A percentile compares a stretch with the other conserved stretches of the same genome.
phyloP scores from a whole-genome alignment of 2,888 invertebrate species.

The Phaonia tiefii region DNA sequence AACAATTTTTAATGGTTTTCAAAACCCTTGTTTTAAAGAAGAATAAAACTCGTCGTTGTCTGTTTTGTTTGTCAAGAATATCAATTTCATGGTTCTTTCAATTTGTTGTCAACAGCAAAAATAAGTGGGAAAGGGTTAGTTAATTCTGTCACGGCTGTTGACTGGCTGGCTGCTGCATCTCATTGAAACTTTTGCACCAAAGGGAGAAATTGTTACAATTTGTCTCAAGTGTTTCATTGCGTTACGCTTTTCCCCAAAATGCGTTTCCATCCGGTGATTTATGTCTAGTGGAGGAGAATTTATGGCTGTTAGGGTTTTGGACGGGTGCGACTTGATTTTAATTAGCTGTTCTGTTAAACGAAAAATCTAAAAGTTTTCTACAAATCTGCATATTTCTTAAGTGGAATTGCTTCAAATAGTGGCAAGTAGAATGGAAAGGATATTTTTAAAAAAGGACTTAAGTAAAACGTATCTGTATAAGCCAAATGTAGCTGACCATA shows the following conservation, averaged over 20 bases:
- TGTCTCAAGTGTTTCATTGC: conserved; percentile 25
- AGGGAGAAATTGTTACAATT: conserved; percentile 11
- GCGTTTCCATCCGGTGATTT: conserved; percentile 48
- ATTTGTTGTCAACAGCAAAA: conserved; percentile 30
- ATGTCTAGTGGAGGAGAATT: conserved; percentile 37
- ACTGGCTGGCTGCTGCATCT: neutral
- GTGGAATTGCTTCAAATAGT: no score
- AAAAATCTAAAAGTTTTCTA: neutral
- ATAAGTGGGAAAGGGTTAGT: conserved; percentile 17
- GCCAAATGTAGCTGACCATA: no score
- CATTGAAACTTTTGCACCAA: neutral
- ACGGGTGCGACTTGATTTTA: conserved; percentile 36
- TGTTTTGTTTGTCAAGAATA: conserved; percentile 35
- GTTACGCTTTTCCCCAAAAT: conserved; percentile 42
- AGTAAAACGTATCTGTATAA: no score
- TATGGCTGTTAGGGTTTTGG: conserved; percentile 55
- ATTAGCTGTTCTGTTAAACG: conserved; percentile 47
- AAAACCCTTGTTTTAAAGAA: conserved; percentile 40
- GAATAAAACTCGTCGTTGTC: no score
- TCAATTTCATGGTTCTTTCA: conserved; percentile 47
- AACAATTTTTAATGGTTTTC: conserved; percentile 62
- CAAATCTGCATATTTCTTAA: neutral
- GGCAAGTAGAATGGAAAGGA: no score
- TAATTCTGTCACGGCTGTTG: neutral
- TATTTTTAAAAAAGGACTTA: no score